Percentiles rank a stretch among this genome's conserved stretches.
phyloP scores from a whole-genome alignment of 2,113 vertebrate species.

The Cyrtonyx montezumae region DNA sequence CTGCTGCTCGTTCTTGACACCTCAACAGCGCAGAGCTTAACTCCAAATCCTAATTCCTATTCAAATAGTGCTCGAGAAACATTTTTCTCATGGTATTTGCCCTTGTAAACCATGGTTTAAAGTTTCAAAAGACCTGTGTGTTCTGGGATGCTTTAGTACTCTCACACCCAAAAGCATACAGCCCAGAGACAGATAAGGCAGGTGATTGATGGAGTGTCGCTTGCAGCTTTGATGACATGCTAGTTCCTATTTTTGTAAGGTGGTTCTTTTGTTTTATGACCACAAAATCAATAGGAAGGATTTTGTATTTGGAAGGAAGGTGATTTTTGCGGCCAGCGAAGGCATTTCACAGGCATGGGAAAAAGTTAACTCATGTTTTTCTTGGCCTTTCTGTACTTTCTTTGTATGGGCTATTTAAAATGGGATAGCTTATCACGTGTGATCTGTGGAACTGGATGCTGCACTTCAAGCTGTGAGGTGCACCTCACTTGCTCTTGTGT shows the following conservation, averaged over 20 bases:
- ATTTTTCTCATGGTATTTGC: not conserved
- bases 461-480: not conserved
- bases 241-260: not conserved
- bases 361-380: not conserved
- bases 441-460: not conserved
- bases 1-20: not conserved
- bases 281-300: not conserved
- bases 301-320: not conserved
- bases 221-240: not conserved
- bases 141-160: not conserved
- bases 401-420: fast-evolving
- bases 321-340: not conserved
- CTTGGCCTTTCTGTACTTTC: not conserved
- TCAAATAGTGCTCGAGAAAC: not conserved
- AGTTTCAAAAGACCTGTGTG: not conserved
- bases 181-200: conserved; percentile 9
- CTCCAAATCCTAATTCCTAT: not conserved
- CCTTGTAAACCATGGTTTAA: not conserved
- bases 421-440: not conserved
- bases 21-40: not conserved
- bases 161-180: conserved; percentile 16
- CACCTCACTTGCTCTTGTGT: not conserved
- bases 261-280: not conserved
- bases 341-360: not conserved
- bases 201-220: not conserved